Evolutionary conservation across 2,888 invertebrate species (phyloP), one percentile per base, ranked within the genome.

Genomic region (Lagria hirta): DNA sequence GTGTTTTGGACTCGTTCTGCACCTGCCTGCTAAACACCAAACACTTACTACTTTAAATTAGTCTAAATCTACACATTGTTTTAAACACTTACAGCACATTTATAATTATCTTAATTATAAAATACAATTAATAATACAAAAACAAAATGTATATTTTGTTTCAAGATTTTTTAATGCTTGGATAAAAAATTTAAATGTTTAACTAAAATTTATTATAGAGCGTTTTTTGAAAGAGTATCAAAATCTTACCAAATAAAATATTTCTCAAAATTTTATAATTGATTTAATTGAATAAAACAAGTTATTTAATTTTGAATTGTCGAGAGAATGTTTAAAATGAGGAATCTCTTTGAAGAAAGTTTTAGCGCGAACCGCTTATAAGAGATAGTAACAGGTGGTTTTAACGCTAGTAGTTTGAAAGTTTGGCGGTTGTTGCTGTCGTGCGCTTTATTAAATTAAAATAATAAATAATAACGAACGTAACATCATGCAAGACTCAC

Each of bases 21-120:
- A 57, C 51, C 48, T 43, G 54, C 60, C 62, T 62, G 64, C 61
- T 62, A 51, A 61, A 64, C 61, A 62, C 56, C 62, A 61, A 61
- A 63, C 64, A 61, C 60, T 61, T 57, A 60, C 56, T 60, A 40
- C 41, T 6, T 4, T 18, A 3, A 20, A 7, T 29, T 16, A 12
- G 22, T 26, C 37, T 41, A 29, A 13, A 8, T 10, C 46, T 42
- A 46, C 36, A 33, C 46, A 28, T n/a, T 6, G 20, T 18, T 15
- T 28, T 15, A 15, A 15, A 10, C 14, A 28, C 29, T 16, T 14
- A 6, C 12, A n/a, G n/a, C n/a, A n/a, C n/a, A n/a, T n/a, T n/a
- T n/a, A n/a, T n/a, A n/a, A n/a, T n/a, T n/a, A n/a, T n/a, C n/a
- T n/a, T n/a, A n/a, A n/a, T n/a, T n/a, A n/a, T n/a, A n/a, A n/a